These are phyloP conservation scores for Catalaphyllia jardinei DNA, from an alignment of 64 coral and sea anemone species.

Conservation along the genomic window DNA sequence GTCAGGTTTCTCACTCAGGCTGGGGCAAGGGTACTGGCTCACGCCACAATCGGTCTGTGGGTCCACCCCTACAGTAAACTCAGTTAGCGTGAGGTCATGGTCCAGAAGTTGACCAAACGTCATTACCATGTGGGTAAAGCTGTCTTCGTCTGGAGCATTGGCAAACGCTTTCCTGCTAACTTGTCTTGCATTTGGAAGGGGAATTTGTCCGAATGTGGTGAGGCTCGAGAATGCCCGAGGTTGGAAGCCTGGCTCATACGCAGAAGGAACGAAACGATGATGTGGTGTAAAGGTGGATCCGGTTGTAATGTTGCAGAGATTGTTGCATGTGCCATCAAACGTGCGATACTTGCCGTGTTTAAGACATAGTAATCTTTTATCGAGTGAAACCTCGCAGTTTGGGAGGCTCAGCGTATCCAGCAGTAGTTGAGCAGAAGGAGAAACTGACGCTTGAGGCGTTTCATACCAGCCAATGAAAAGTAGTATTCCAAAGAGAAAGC, in stretches of 20 bases:
- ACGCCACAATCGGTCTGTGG: too few relatives aligned
- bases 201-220: too few relatives aligned
- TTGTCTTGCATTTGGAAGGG: not conserved
- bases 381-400: not conserved
- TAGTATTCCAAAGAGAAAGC: not conserved
- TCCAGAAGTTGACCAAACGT: slow-evolving; percentile 53
- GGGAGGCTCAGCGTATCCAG: not conserved
- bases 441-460: not conserved
- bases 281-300: not conserved
- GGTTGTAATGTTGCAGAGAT: slow-evolving; percentile 14
- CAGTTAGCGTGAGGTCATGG: slow-evolving; percentile 48
- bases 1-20: not conserved
- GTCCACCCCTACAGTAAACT: not conserved
- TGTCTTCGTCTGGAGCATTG: too few relatives aligned
- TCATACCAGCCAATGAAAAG: not conserved
- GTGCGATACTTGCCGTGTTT: not conserved
- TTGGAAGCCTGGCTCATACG: not conserved
- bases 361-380: not conserved
- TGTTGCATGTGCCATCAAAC: slow-evolving; percentile 40
- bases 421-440: not conserved
- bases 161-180: not conserved
- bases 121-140: slow-evolving; percentile 55
- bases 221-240: not conserved
- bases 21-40: not conserved
- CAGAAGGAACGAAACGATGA: not conserved